These are phyloP conservation scores for Danio choprae DNA, from an alignment of 2,797 vertebrate genomes.

Conservation along the genomic window DNA sequence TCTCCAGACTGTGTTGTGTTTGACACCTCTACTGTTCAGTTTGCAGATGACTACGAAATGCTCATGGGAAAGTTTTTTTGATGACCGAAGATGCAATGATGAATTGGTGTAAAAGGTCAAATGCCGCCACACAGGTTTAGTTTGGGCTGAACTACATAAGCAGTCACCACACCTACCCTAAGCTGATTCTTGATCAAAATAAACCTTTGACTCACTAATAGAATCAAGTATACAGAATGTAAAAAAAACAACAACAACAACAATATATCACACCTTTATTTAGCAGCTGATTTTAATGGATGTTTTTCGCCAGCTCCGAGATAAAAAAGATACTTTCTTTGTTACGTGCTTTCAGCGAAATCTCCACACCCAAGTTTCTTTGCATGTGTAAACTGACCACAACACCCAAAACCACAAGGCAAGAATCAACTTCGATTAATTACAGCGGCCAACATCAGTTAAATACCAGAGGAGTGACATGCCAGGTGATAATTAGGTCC, in stretches of 20 bases:
- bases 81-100: constrained; percentile 43
- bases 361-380: constrained; percentile 17
- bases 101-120: constrained; percentile 17
- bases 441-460: background rate
- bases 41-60: constrained; percentile 8
- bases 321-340: constrained; percentile 17
- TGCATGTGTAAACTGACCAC: constrained; percentile 17
- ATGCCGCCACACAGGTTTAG: constrained; percentile 45
- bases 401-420: constrained; percentile 30
- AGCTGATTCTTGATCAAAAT: constrained; percentile 19
- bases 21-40: background rate
- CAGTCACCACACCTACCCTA: constrained; percentile 37
- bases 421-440: background rate
- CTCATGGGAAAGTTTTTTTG: constrained; percentile 45
- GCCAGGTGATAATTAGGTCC: constrained; percentile 24
- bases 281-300: background rate
- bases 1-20: background rate
- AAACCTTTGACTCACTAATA: constrained; percentile 25
- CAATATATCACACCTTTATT: constrained; percentile 16
- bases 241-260: no score
- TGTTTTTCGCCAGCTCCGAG: constrained; percentile 1
- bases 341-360: background rate
- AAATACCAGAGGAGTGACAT: constrained; percentile 30
- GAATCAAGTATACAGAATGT: constrained; percentile 6
- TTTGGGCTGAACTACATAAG: constrained; percentile 13